phyloP scores from a whole-genome alignment of 2,113 vertebrate species.

The Daphoenositta chrysoptera region DNA sequence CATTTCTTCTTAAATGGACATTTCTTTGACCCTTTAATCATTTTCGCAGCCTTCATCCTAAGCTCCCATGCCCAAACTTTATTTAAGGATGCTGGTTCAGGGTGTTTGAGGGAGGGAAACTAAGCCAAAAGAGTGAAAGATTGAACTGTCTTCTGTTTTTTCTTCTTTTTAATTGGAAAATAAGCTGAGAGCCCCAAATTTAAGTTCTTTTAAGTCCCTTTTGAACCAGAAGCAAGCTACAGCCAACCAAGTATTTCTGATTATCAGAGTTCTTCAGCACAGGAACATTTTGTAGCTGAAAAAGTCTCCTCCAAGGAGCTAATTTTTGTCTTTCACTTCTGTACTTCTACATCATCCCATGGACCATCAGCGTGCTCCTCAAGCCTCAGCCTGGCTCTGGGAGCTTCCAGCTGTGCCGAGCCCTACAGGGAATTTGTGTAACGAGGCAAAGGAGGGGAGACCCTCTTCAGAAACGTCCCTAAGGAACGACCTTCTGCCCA shows the following conservation, averaged over 20 bases:
- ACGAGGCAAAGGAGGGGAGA: rapidly evolving
- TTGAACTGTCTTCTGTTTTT: neutral
- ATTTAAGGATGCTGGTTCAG: neutral
- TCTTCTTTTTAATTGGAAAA: neutral
- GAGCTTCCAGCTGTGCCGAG: neutral
- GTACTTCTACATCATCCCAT: neutral
- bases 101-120: neutral
- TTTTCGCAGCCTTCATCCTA: neutral
- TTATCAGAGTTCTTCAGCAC: neutral
- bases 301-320: neutral
- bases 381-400: neutral
- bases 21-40: neutral
- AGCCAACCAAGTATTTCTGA: neutral
- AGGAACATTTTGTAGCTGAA: neutral
- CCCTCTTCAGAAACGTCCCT: neutral
- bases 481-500: neutral
- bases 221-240: neutral
- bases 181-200: neutral
- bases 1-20: neutral
- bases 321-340: neutral
- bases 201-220: neutral
- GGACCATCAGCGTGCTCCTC: neutral
- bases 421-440: neutral
- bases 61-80: neutral
- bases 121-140: neutral